Conservation (phyloP, 2,113 vertebrate species). For the Vanacampus margaritifer region DNA sequence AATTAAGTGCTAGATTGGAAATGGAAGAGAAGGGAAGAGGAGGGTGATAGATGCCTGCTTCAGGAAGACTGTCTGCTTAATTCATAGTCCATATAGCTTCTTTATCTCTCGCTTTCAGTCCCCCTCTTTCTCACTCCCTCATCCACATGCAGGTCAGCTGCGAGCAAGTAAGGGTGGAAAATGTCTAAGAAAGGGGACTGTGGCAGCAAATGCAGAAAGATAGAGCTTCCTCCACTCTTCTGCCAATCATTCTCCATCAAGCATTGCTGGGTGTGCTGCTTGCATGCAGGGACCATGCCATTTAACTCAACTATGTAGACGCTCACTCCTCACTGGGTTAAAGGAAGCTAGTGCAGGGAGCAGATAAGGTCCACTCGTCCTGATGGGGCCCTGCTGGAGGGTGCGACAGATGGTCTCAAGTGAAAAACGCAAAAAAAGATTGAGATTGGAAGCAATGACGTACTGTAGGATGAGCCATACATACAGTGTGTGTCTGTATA, state of each 20-base stretch:
- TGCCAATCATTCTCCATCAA: conserved; percentile 65
- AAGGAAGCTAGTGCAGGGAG: conserved; percentile 52
- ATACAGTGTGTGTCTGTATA: background rate
- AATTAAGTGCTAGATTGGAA: conserved; percentile 52
- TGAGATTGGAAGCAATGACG: conserved; percentile 5
- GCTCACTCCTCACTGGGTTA: conserved; percentile 58
- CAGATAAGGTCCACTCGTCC: conserved; percentile 58
- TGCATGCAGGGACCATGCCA: conserved; percentile 37
- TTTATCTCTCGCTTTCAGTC: conserved; percentile 60
- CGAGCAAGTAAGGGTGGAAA: conserved; percentile 41
- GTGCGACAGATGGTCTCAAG: conserved; percentile 16
- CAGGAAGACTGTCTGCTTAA: conserved; percentile 53
- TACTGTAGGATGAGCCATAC: background rate
- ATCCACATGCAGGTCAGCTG: conserved; percentile 62
- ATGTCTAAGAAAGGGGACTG: conserved; percentile 51
- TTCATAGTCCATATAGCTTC: conserved; percentile 57
- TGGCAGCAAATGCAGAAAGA: conserved; percentile 45
- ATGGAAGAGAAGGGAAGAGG: conserved; percentile 39
- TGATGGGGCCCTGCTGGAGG: conserved; percentile 38
- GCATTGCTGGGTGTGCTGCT: conserved; percentile 44
- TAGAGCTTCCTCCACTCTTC: conserved; percentile 57
- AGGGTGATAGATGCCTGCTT: conserved; percentile 38
- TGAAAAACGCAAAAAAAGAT: conserved; percentile 32
- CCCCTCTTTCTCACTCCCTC: conserved; percentile 46
- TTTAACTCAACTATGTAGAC: conserved; percentile 66